Base-by-base conservation (phyloP, 1,140 invertebrate genomes). In the Adoxophyes honmai region DNA sequence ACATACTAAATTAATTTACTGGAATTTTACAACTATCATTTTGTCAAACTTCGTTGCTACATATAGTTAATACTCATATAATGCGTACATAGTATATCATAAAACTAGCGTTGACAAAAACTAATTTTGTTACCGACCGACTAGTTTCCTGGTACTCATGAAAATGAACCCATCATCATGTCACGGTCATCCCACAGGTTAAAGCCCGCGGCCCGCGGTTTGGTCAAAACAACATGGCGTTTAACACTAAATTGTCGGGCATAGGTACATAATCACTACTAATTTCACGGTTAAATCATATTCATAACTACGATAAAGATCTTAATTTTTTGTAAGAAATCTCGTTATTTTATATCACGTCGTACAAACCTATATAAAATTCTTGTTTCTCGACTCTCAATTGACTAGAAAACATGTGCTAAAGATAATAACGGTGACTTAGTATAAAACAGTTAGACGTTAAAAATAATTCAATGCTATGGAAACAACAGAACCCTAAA, bases 171-270 rank as follows among this genome's bases (percentile, higher is more conserved):
- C 42, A 11, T 16, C 42, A 18, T 18, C 10, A 18, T 48, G 42
- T 48, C 42, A 48, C 42, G 42, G 42, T n/a, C 39, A 16, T 9
- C 21, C 42, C 18, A 28, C 21, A 48, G 42, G 42, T 48, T 48
- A 48, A 48, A 48, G 42, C 21, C 42, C 42, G 42, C 15, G 4
- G 15, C 10, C 21, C 21, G 21, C 21, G 21, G 21, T 28, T 28
- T 28, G 2, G 4, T 9, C 21, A 48, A 48, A 48, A 21, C 21
- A 48, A 48, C 42, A 21, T 44, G 18, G 18, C 6, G 16, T 44
- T 21, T 44, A 9, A 44, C 4, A 44, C 6, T 18, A 21, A 44
- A 39, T 39, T 9, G 5, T 10, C 11, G 42, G 16, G 11, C 0
- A 48, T 6, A 18, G 39, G 14, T 21, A 28, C 4, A 11, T 9